Percentiles rank a stretch among this genome's conserved stretches.
Evolutionary conservation across 1,140 invertebrate genomes (phyloP).

Genomic region (Reticulitermes speratus): DNA sequence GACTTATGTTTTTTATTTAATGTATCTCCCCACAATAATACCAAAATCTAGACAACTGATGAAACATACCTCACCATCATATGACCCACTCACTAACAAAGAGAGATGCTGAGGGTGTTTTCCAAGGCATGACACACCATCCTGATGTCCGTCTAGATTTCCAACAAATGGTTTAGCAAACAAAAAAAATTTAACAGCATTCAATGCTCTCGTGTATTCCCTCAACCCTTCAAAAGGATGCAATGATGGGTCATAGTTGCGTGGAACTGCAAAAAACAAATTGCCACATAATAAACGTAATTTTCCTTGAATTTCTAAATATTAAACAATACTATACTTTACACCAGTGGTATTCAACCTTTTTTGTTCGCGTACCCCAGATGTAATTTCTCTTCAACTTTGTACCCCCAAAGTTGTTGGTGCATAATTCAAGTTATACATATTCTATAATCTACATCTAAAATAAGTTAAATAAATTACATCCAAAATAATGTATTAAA

Average conservation of each 20-base stretch:
- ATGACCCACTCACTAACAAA: constrained; percentile 81
- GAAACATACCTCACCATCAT: constrained; percentile 81
- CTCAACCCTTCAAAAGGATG: constrained; percentile 90
- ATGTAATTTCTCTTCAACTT: no score
- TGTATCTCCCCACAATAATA: background rate
- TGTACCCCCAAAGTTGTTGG: no score
- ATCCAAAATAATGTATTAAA: no score
- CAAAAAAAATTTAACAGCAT: constrained; percentile 97
- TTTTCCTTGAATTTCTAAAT: no score
- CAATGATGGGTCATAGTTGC: constrained; percentile 90
- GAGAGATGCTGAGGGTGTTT: constrained; percentile 87
- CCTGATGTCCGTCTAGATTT: constrained; percentile 91
- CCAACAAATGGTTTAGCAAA: constrained; percentile 98
- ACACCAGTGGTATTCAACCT: no score
- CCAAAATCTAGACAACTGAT: background rate
- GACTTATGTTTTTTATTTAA: constrained; percentile 7
- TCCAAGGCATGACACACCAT: constrained; percentile 81
- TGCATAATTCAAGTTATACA: no score
- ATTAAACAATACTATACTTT: no score
- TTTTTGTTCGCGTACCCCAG: no score
- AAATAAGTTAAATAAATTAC: no score
- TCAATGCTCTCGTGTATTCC: constrained; percentile 94
- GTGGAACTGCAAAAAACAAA: constrained; percentile 70
- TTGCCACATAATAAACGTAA: background rate
- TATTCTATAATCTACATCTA: no score